Base-by-base conservation (phyloP, 2,888 invertebrate species). In the Druceiella hillmani region DNA sequence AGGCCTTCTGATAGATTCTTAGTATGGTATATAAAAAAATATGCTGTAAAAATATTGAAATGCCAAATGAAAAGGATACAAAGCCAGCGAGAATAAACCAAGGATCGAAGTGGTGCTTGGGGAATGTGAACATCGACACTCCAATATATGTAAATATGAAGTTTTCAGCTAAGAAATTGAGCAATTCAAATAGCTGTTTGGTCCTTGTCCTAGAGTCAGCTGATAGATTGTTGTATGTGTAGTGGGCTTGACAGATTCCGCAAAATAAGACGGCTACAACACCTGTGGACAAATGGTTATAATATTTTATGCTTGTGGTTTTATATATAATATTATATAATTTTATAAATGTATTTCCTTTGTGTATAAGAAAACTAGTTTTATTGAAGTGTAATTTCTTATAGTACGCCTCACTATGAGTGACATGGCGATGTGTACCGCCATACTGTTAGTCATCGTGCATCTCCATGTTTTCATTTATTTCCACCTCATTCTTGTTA, bases 91-190 rank as follows among this genome's bases (percentile, higher is more conserved):
- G 75, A 45, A 97, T 93, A 61, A 98, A 97, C 52, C 86, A 83
- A 14, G 85, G 81, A 64, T 94, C 89, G 68, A 95, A 98, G 56
- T 87, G 86, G 59, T 94, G 94, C 56, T 91, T 90, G 3, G 91
- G 91, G 61, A 94, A 95, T 0, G 97, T 97, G 62, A 98, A 98
- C 87, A 97, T 94, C 13, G 95, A 94, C 2, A 98, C 97, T 10
- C 98, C 98, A 56, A 98, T 97, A 69, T 98, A 98, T 3, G 90
- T 89, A 70, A 98, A 98, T 55, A 98, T 97, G 65, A 98, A 98
- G 66, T 95, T 97, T 61, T 98, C 98, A 0, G 95, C 91, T 47
- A 98, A 70, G 65, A 98, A 98, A 69, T 95, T 97, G 46, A 97
- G 75, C 53, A 97, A 68, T 60, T 93, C 91, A 66, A 94, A 94